These are phyloP conservation scores for Lathamus discolor DNA, from an alignment of 2,113 vertebrate genomes.

Conservation along the genomic window DNA sequence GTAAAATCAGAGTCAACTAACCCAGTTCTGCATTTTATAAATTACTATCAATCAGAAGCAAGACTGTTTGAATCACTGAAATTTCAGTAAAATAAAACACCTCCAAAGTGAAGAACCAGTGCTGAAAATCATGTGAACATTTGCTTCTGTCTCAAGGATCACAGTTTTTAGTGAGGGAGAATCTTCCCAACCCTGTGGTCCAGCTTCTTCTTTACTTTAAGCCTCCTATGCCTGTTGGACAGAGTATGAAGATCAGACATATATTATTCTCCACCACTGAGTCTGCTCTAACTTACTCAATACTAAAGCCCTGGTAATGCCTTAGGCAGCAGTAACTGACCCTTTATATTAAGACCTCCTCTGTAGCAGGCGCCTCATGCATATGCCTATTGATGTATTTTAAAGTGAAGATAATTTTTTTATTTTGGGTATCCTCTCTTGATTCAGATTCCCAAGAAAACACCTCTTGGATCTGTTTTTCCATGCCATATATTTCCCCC, in stretches of 20 bases:
- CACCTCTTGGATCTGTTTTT: neutral
- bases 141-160: neutral
- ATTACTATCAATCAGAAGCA: neutral
- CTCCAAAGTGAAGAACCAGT: neutral
- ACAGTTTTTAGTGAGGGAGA: neutral
- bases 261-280: neutral
- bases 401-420: conserved; percentile 22
- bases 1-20: neutral
- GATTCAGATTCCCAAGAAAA: neutral
- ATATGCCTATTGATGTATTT: conserved; percentile 25
- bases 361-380: neutral
- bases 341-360: conserved; percentile 28
- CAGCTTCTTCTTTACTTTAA: neutral
- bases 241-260: neutral
- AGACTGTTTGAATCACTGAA: neutral
- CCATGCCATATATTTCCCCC: neutral
- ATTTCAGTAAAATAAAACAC: neutral
- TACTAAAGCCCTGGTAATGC: neutral
- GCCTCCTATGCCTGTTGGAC: neutral
- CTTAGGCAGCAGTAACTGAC: conserved; percentile 3
- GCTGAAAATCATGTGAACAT: neutral
- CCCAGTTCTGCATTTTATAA: neutral
- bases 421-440: neutral
- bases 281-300: neutral
- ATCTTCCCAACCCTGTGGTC: neutral